Conservation (phyloP, 2,888 invertebrate genomes). For the Tetragonisca angustula region DNA sequence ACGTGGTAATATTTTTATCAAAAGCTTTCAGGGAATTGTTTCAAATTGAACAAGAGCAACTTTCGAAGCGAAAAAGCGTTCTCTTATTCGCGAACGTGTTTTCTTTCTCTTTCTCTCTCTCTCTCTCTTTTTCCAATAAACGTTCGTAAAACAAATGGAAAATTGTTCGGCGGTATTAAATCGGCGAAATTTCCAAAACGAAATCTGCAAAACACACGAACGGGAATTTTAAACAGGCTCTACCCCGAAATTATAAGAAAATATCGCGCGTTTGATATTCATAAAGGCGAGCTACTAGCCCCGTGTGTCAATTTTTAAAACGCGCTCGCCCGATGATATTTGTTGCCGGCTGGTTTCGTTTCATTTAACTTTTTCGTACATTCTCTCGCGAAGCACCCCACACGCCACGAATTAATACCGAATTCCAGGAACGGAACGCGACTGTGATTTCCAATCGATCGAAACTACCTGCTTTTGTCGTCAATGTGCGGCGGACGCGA, state of each 20-base stretch:
- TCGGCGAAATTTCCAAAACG: not conserved
- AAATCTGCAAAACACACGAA: not conserved
- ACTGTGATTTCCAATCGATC: not conserved
- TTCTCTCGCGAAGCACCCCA: not conserved
- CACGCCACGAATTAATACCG: not conserved
- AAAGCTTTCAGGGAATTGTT: not conserved
- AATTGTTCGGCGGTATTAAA: not conserved
- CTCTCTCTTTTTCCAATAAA: not conserved
- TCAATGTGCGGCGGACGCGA: not conserved
- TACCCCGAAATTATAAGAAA: constrained; percentile 1
- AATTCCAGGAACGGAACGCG: not conserved
- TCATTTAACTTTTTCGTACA: constrained; percentile 8
- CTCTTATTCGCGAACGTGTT: no score
- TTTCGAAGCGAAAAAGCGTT: not conserved
- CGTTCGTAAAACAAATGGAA: not conserved
- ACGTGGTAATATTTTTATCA: not conserved
- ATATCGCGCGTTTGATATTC: constrained; percentile 23
- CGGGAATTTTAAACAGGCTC: not conserved
- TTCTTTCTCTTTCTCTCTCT: no score
- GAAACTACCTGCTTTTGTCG: not conserved
- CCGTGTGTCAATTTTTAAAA: constrained; percentile 2
- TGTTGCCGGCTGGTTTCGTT: constrained; percentile 14
- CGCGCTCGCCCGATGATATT: not conserved
- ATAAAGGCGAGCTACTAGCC: not conserved
- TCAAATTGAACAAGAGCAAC: not conserved